phyloP scores from a whole-genome alignment of 2,113 vertebrate genomes.

The Eublepharis macularius region DNA sequence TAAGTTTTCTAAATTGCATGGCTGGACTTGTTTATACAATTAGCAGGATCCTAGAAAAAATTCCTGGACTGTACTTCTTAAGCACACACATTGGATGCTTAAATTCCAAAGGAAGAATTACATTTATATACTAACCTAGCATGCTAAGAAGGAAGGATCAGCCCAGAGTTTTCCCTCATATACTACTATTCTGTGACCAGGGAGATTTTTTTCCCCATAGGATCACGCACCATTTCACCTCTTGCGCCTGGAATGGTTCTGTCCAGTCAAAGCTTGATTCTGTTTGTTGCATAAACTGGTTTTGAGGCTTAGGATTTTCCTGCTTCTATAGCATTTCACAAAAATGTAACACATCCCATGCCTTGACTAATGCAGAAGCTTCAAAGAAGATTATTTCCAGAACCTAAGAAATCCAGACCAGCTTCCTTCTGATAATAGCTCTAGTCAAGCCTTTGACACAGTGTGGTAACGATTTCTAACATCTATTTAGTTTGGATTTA shows the following conservation, averaged over 20 bases:
- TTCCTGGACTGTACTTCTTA: no score
- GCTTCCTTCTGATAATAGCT: constrained; percentile 52
- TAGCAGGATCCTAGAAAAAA: neutral
- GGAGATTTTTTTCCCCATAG: neutral
- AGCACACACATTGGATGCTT: neutral
- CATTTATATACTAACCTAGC: neutral
- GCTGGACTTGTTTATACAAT: neutral
- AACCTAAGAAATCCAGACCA: constrained; percentile 60
- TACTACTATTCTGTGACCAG: neutral
- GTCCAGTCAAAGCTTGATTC: neutral
- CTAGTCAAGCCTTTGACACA: constrained; percentile 59
- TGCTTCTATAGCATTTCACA: constrained; percentile 17
- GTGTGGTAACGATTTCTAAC: constrained; percentile 62
- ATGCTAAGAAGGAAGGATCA: neutral
- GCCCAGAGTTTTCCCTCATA: neutral
- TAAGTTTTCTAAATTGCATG: no score
- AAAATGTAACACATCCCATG: constrained; percentile 58
- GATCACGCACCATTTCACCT: neutral
- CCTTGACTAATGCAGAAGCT: constrained; percentile 62
- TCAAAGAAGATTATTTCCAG: constrained; percentile 74
- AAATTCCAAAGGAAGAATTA: neutral
- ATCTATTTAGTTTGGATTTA: constrained; percentile 73
- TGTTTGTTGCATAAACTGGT: neutral
- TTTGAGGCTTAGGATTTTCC: constrained; percentile 58
- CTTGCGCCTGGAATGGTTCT: neutral